Percentiles rank a stretch among this genome's conserved stretches.
These are phyloP conservation scores for Megalurothrips usitatus DNA, from an alignment of 2,888 invertebrate species.

Conservation along the genomic window DNA sequence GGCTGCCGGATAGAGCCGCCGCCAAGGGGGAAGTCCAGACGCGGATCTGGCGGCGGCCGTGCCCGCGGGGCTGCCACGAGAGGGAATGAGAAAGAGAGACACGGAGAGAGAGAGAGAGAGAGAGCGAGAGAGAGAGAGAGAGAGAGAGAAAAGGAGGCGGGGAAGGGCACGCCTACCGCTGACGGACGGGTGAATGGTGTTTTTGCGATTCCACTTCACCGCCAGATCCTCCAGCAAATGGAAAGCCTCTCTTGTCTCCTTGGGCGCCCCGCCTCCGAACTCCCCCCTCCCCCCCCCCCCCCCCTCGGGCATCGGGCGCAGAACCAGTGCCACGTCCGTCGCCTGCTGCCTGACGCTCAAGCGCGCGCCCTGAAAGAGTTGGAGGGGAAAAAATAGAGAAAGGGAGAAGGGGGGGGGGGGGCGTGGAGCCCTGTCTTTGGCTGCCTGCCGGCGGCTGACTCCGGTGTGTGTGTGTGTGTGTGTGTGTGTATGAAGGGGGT, in stretches of 20 bases:
- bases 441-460: constrained; percentile 9
- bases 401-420: neutral
- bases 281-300: neutral
- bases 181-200: constrained; percentile 25
- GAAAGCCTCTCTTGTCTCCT: constrained; percentile 12
- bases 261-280: neutral
- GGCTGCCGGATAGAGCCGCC: neutral
- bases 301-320: neutral
- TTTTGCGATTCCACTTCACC: constrained; percentile 9
- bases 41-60: neutral
- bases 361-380: neutral
- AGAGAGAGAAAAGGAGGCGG: neutral
- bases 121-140: neutral
- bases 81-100: neutral
- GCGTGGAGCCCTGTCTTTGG: constrained; percentile 11
- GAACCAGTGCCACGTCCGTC: neutral
- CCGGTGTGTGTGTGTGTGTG: no score
- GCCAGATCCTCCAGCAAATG: constrained; percentile 25
- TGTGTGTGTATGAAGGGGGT: constrained; percentile 24
- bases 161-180: constrained; percentile 16
- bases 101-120: neutral
- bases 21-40: neutral
- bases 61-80: neutral
- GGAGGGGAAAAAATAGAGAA: neutral
- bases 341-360: neutral